Evolutionary conservation across 2,888 invertebrate genomes (phyloP).

Genomic region (Linnaemya vulpina): DNA sequence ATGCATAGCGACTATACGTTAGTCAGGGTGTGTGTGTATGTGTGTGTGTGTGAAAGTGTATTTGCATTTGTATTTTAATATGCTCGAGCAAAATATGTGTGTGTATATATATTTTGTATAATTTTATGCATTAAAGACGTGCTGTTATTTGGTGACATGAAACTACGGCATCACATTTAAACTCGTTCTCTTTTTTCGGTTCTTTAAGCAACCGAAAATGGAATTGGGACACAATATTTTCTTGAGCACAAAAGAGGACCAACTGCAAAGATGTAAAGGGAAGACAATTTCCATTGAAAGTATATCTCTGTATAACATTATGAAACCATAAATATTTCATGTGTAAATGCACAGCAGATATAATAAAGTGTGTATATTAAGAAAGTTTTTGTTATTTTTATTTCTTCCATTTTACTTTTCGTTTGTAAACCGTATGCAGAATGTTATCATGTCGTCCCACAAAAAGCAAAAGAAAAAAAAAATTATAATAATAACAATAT

Average conservation of each 20-base stretch:
- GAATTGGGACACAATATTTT: conserved; percentile 52
- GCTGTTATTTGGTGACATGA: conserved; percentile 62
- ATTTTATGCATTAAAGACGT: conserved; percentile 69
- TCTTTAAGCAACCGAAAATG: conserved; percentile 33
- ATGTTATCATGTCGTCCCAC: not conserved
- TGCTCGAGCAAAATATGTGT: conserved; percentile 10
- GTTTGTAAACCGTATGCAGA: not conserved
- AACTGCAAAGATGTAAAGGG: not conserved
- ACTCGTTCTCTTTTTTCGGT: conserved; percentile 8
- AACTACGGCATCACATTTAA: conserved; percentile 31
- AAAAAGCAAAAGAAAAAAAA: not conserved
- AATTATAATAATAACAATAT: not conserved
- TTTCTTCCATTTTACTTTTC: not conserved
- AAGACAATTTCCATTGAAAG: conserved; percentile 63
- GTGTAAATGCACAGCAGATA: conserved; percentile 42
- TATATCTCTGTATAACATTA: conserved; percentile 52
- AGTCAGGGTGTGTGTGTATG: not conserved
- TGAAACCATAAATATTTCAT: conserved; percentile 71
- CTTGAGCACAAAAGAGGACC: conserved; percentile 21
- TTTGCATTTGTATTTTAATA: conserved; percentile 3
- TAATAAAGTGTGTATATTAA: conserved; percentile 5
- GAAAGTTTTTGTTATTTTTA: conserved; percentile 28
- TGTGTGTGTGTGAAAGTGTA: not conserved
- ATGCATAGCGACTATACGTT: conserved; percentile 17
- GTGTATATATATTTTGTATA: conserved; percentile 66